Conservation (phyloP, 1,140 invertebrate species). For the Bombus haemorrhoidalis region DNA sequence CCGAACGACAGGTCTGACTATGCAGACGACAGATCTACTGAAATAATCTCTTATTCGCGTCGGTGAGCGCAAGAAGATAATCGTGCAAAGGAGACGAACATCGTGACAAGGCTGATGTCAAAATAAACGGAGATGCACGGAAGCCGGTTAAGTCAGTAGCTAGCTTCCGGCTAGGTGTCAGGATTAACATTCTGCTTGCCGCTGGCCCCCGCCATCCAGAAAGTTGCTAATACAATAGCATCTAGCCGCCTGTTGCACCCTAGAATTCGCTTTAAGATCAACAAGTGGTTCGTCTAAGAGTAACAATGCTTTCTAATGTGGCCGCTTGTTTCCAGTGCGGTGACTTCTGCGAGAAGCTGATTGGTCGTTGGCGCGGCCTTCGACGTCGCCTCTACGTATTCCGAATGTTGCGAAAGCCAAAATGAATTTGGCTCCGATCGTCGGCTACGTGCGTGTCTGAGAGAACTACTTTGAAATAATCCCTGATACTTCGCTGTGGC, state of each 20-base stretch:
- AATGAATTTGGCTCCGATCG: slow-evolving; percentile 56
- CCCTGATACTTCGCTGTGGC: slow-evolving; percentile 19
- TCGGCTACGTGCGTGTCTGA: neutral
- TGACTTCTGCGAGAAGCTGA: slow-evolving; percentile 3
- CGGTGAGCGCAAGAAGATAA: neutral
- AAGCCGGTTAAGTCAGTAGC: neutral
- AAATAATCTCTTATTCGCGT: neutral
- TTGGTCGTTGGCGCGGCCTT: slow-evolving; percentile 54
- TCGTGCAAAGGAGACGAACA: neutral
- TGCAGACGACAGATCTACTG: neutral
- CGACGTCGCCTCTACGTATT: slow-evolving; percentile 19
- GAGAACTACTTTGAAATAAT: slow-evolving; percentile 29
- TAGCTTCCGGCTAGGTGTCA: slow-evolving; percentile 19
- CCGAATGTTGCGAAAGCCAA: slow-evolving; percentile 46
- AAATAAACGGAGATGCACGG: neutral
- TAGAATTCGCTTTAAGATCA: slow-evolving; percentile 63
- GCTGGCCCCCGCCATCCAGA: slow-evolving; percentile 15
- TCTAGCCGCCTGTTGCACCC: slow-evolving; percentile 60
- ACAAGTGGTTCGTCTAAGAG: slow-evolving; percentile 73
- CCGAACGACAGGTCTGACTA: neutral
- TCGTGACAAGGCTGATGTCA: neutral
- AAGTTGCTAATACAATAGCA: slow-evolving; percentile 63
- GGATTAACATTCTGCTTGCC: slow-evolving; percentile 47
- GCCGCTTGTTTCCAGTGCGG: slow-evolving; percentile 35
- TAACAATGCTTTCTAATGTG: slow-evolving; percentile 68